phyloP scores from a whole-genome alignment of 2,888 invertebrate genomes.

The Thereva unica region DNA sequence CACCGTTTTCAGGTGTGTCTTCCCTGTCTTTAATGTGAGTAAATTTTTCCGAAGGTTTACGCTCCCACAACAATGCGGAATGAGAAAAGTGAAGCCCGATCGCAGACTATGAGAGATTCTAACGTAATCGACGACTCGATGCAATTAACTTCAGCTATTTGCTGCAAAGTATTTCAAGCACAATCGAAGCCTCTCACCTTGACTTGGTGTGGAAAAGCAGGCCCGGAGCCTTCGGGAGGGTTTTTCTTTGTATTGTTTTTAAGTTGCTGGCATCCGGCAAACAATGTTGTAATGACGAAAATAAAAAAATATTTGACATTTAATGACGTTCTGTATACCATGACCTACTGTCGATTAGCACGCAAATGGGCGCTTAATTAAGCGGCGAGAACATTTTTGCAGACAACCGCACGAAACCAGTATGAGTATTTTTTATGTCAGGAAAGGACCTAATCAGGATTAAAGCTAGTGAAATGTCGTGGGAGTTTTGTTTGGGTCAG shows the following conservation, averaged over 20 bases:
- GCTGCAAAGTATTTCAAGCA: conserved; percentile 30
- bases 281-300: conserved; percentile 28
- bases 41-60: no score
- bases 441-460: conserved; percentile 18
- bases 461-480: background rate
- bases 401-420: background rate
- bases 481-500: conserved; percentile 26
- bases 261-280: conserved; percentile 3
- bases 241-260: conserved; percentile 16
- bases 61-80: no score
- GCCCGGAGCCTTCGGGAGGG: background rate
- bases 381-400: conserved; percentile 11
- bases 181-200: conserved; percentile 36
- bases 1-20: no score
- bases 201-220: conserved; percentile 24
- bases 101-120: conserved; percentile 12
- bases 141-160: conserved; percentile 26
- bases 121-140: conserved; percentile 13
- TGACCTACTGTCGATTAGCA: conserved; percentile 40
- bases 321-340: conserved; percentile 36
- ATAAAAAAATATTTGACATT: conserved; percentile 37
- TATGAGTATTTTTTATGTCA: background rate
- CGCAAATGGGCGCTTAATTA: conserved; percentile 38
- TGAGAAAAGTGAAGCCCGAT: background rate
- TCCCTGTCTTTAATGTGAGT: no score